These are phyloP conservation scores for Limnephilus auricula DNA, from an alignment of 2,888 invertebrate genomes.

Conservation along the genomic window DNA sequence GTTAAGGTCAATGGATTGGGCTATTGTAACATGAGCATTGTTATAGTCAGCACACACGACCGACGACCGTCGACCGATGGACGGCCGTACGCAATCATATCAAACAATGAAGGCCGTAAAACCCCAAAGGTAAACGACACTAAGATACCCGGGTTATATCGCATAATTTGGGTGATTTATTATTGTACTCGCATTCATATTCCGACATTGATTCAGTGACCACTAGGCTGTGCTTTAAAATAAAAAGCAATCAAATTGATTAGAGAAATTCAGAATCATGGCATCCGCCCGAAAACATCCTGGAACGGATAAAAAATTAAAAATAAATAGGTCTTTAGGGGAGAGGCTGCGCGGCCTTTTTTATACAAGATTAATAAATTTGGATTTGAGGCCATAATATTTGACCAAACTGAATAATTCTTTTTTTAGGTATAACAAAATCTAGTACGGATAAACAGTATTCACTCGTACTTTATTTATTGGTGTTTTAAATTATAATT, in stretches of 20 bases:
- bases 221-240: background rate
- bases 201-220: slow-evolving; percentile 2
- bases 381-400: too few species aligned
- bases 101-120: slow-evolving; percentile 44
- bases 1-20: slow-evolving; percentile 24
- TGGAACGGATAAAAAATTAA: too few species aligned
- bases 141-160: slow-evolving; percentile 41
- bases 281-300: too few species aligned
- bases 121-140: slow-evolving; percentile 39
- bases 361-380: too few species aligned
- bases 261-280: background rate
- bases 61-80: background rate
- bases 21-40: background rate
- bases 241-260: too few species aligned
- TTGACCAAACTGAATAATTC: too few species aligned
- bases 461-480: too few species aligned
- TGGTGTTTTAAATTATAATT: too few species aligned
- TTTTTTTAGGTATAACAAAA: too few species aligned
- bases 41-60: background rate
- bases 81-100: slow-evolving; percentile 38
- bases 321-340: too few species aligned
- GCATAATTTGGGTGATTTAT: slow-evolving; percentile 50
- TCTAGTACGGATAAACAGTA: too few species aligned
- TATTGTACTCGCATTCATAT: slow-evolving; percentile 53
- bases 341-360: too few species aligned